Percentiles rank a stretch among this genome's conserved stretches.
Evolutionary conservation across 2,113 vertebrate species (phyloP).

Genomic region (Propithecus coquereli): DNA sequence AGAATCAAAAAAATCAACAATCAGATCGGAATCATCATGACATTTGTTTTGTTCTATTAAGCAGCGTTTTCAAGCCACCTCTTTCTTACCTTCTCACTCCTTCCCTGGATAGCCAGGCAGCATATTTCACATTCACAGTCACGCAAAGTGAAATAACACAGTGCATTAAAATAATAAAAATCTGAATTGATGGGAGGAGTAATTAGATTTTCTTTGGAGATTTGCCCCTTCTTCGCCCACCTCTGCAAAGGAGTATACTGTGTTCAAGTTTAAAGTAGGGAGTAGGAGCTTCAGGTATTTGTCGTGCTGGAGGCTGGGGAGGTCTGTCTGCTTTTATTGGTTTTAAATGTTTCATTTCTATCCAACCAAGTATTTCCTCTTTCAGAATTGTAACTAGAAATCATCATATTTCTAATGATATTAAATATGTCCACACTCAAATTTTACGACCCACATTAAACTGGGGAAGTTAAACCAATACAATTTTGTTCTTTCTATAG

Average conservation of each 20-base stretch:
- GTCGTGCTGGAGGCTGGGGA: not conserved
- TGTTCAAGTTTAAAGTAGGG: not conserved
- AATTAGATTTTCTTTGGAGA: not conserved
- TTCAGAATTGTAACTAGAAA: not conserved
- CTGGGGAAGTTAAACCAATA: not conserved
- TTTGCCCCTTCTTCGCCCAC: not conserved
- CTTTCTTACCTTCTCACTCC: not conserved
- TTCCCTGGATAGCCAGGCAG: not conserved
- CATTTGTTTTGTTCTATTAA: not conserved
- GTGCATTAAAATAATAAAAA: not conserved
- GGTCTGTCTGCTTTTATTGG: not conserved
- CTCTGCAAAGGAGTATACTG: not conserved
- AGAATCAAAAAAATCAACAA: slow-evolving; percentile 1
- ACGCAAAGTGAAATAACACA: not conserved
- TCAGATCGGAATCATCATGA: not conserved
- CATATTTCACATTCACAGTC: rapidly evolving
- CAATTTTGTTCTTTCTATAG: not conserved
- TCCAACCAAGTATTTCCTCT: not conserved
- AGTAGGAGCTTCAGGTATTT: not conserved
- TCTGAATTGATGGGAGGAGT: not conserved
- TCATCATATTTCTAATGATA: not conserved
- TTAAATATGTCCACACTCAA: not conserved
- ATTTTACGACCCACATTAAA: not conserved
- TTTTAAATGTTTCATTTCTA: not conserved
- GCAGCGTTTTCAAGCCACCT: not conserved